Conservation (phyloP, 1,140 invertebrate genomes). For the Monomorium pharaonis region DNA sequence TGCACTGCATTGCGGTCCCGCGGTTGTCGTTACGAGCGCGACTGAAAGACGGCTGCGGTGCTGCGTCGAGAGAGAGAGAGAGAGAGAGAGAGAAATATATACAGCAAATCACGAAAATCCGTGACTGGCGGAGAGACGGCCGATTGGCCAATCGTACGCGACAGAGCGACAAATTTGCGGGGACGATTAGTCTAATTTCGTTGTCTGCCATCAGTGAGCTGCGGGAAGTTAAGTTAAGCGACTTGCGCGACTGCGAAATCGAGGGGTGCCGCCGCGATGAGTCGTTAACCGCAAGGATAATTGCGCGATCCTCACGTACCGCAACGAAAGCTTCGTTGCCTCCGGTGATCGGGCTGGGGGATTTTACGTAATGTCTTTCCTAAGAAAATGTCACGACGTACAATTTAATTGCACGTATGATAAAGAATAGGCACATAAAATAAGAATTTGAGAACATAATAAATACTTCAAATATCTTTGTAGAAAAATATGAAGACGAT, state of each 20-base stretch:
- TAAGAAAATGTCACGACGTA: neutral
- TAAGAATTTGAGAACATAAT: neutral
- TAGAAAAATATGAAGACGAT: neutral
- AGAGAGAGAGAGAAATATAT: neutral
- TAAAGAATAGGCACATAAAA: neutral
- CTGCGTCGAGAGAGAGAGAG: too few species aligned
- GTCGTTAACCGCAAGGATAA: constrained; percentile 53
- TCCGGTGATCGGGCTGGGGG: neutral
- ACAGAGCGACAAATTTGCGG: constrained; percentile 46
- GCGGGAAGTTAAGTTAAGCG: constrained; percentile 38
- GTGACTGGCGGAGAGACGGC: neutral
- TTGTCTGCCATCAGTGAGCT: constrained; percentile 2
- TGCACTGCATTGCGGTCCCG: constrained; percentile 25
- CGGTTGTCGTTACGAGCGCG: constrained; percentile 17
- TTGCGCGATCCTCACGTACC: constrained; percentile 24
- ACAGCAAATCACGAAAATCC: constrained; percentile 40
- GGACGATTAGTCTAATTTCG: constrained; percentile 57
- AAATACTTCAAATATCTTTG: neutral
- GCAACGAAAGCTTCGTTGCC: constrained; percentile 10
- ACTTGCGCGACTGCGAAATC: constrained; percentile 51
- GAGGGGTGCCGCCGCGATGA: constrained; percentile 35
- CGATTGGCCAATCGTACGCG: constrained; percentile 44
- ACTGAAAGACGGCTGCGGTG: constrained; percentile 3
- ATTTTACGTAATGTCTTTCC: constrained; percentile 30
- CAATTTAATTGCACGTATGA: neutral